phyloP scores from a whole-genome alignment of 2,797 vertebrate genomes.

The Myripristis jacobus region DNA sequence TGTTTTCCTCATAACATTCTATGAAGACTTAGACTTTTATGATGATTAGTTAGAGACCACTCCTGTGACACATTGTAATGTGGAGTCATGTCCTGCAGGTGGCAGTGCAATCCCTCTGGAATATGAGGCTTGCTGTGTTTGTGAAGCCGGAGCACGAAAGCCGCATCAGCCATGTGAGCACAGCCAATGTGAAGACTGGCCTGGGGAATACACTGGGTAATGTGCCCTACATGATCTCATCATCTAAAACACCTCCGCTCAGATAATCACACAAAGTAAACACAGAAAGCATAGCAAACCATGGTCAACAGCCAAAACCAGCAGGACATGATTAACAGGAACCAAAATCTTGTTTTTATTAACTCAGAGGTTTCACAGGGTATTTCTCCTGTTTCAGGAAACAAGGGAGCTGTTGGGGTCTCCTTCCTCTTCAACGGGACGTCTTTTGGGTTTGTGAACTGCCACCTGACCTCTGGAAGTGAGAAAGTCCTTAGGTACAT shows the following conservation, averaged over 20 bases:
- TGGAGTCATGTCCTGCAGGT: slow-evolving; percentile 77
- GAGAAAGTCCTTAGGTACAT: slow-evolving; percentile 85
- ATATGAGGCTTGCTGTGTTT: slow-evolving; percentile 86
- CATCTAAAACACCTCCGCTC: neutral
- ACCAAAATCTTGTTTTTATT: slow-evolving; percentile 17
- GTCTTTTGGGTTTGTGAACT: slow-evolving; percentile 89
- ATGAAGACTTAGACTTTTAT: no score
- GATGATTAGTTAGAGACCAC: neutral
- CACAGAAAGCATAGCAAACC: neutral
- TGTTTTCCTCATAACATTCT: no score
- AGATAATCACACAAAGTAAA: slow-evolving; percentile 19
- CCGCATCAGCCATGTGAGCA: slow-evolving; percentile 83
- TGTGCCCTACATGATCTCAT: slow-evolving; percentile 11
- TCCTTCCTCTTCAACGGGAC: slow-evolving; percentile 85
- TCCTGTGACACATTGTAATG: slow-evolving; percentile 55
- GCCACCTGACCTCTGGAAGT: slow-evolving; percentile 87
- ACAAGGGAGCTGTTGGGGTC: slow-evolving; percentile 87
- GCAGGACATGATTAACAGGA: slow-evolving; percentile 1
- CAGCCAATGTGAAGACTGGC: slow-evolving; percentile 87
- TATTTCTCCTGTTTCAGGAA: slow-evolving; percentile 75
- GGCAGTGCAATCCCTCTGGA: slow-evolving; percentile 89
- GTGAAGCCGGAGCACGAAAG: slow-evolving; percentile 84
- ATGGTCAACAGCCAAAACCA: slow-evolving; percentile 10
- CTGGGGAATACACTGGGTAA: slow-evolving; percentile 87
- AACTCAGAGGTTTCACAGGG: neutral